Evolutionary conservation across 2,888 invertebrate genomes (phyloP), one percentile per base, ranked within the genome.

Genomic region (Lasioglossum oenotherae): DNA sequence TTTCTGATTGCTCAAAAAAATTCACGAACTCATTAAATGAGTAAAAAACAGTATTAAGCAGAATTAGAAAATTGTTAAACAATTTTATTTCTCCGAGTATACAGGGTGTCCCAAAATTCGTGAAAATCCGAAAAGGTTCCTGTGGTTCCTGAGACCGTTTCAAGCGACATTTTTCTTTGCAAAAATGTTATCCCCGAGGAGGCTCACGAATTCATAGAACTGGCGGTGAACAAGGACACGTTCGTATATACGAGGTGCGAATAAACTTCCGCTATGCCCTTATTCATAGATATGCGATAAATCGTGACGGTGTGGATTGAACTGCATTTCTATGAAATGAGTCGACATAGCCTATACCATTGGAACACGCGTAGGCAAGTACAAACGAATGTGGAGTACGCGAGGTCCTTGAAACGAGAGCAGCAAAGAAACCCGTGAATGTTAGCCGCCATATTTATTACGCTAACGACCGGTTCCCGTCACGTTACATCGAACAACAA

Each of bases 361-460:
- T 69, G 6, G 12, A 69, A 38, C 35, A 2, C 38, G 23, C 38
- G 69, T 23, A 8, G 69, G 38, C 57, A 46, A 74, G 53, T 69
- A 69, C 41, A 23, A 73, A 69, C 4, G 27, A 53, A 79, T 41
- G 31, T 44, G 31, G 31, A 41, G 23, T 44, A 57, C 31, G 57
- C n/a, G 53, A 38, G 41, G 16, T 71, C 6, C 49, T 41, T 35
- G 73, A 44, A 72, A 79, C 60, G 57, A 35, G 73, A 79, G 44
- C 27, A 35, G n/a, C 35, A n/a, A 74, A 31, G 53, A 27, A 44
- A 69, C n/a, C 44, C 44, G 16, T 6, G 35, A 80, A 49, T 53
- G 35, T 23, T 69, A 35, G 16, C 35, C 12, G 67, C n/a, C 38
- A 31, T 35, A 74, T 81, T 82, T 57, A 57, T 82, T 74, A 69